phyloP scores from a whole-genome alignment of 2,888 invertebrate genomes.

The Agapostemon virescens region DNA sequence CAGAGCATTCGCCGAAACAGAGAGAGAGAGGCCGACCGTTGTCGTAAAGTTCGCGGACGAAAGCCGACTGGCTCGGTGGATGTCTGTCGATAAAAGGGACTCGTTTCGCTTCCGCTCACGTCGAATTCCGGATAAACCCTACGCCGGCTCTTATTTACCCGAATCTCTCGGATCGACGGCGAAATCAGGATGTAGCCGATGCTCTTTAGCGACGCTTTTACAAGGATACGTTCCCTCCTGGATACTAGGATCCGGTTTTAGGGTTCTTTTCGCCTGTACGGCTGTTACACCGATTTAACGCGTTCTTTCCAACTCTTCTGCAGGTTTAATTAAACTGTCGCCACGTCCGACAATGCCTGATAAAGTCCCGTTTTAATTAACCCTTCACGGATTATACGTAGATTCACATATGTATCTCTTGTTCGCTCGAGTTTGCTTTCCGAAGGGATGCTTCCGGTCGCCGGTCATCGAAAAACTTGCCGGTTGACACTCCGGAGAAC shows the following conservation, averaged over 20 bases:
- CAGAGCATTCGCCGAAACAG: too few species aligned
- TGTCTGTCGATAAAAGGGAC: conserved; percentile 60
- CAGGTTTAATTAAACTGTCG: conserved; percentile 6
- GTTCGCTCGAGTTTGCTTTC: neutral
- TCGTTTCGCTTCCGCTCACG: conserved; percentile 56
- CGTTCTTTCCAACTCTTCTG: neutral
- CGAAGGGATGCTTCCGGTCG: neutral
- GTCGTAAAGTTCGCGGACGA: conserved; percentile 52
- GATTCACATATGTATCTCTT: neutral
- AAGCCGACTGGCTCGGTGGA: conserved; percentile 19
- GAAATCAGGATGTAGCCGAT: conserved; percentile 40
- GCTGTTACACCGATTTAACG: conserved; percentile 3
- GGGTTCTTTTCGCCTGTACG: neutral
- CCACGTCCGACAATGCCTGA: neutral
- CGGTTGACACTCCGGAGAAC: neutral
- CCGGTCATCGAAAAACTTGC: neutral
- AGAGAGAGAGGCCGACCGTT: conserved; percentile 7
- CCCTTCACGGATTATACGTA: neutral
- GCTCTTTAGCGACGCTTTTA: conserved; percentile 31
- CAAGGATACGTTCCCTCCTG: neutral
- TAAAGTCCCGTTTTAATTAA: neutral
- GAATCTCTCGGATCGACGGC: conserved; percentile 34
- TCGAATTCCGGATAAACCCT: conserved; percentile 57
- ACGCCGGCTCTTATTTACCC: conserved; percentile 28
- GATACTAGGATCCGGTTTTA: neutral